Base-by-base conservation (phyloP, 2,797 vertebrate genomes). In the Sebastes itinus region DNA sequence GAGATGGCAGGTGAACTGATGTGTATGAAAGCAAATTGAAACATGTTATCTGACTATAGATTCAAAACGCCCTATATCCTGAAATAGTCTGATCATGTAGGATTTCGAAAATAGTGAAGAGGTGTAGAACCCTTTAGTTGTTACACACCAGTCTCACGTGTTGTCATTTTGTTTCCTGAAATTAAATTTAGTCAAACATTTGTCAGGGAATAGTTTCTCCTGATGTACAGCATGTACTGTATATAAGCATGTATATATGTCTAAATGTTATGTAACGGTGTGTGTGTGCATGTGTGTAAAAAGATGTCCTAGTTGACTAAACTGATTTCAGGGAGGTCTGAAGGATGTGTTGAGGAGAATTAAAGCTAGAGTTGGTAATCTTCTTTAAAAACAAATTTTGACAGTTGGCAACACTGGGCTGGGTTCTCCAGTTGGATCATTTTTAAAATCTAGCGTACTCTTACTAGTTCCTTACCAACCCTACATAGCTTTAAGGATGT, bases 251-350 rank as follows among this genome's bases (percentile, higher is more conserved):
- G 55, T 55, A 8, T 56, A 28, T 60, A 18, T 49, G 59, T 22
- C 25, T 28, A 68, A 68, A 11, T 49, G 28, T 76, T 16, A 42
- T 42, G 38, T 42, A 42, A 42, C 14, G 38, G 38, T 42, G 38
- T 42, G 38, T 42, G 38, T 42, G 38, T 42, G 13, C 38, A 42
- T 42, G 38, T 42, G 38, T 42, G 13, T 42, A 42, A 42, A 42
- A 14, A 42, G 2, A 42, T 42, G 38, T 42, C 38, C 6, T 42
- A 42, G 38, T 42, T 42, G 25, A 61, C 42, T 55, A n/a, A 82
- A 78, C 18, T 77, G 33, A 46, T 62, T 82, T 81, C 12, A 72
- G 38, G 20, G 65, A 75, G 11, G 27, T 73, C 55, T 66, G 4
- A 55, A 32, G 7, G 72, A 56, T 23, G 61, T 61, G n/a, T 65